Conservation (phyloP, 2,113 vertebrate genomes). For the Zootoca vivipara region DNA sequence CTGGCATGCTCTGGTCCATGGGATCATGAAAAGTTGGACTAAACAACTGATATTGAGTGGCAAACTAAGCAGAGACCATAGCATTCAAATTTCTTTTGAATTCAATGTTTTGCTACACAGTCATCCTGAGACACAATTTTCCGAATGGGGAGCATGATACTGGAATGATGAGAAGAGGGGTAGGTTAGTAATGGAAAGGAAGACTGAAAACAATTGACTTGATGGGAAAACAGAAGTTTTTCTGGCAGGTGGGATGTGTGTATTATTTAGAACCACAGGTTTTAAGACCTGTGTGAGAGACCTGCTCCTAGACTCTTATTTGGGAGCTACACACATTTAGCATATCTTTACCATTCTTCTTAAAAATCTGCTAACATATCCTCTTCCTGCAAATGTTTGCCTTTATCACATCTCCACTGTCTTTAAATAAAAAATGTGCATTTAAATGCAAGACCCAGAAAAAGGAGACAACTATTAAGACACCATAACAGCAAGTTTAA, state of each 20-base stretch:
- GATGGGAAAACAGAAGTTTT: not conserved
- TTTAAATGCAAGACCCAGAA: not conserved
- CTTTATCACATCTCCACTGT: too few relatives aligned
- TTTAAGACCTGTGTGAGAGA: not conserved
- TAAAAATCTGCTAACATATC: too few relatives aligned
- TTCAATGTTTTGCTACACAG: not conserved
- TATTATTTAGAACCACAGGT: not conserved
- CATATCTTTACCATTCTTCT: not conserved
- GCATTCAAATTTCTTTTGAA: not conserved
- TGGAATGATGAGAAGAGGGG: not conserved
- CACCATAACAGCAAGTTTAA: not conserved
- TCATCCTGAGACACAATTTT: not conserved
- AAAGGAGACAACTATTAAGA: not conserved
- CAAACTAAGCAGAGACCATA: not conserved
- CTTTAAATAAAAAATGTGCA: too few relatives aligned
- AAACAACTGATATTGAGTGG: not conserved
- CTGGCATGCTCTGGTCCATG: too few relatives aligned
- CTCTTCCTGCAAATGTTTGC: too few relatives aligned
- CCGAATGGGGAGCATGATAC: not conserved
- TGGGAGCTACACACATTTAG: not conserved
- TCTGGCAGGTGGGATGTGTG: too few relatives aligned
- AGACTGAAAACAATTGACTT: not conserved
- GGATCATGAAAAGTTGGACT: too few relatives aligned
- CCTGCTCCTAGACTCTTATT: not conserved
- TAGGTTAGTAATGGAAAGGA: not conserved